Evolutionary conservation across 1,140 invertebrate species (phyloP).

Genomic region (Heliconius hewitsoni): DNA sequence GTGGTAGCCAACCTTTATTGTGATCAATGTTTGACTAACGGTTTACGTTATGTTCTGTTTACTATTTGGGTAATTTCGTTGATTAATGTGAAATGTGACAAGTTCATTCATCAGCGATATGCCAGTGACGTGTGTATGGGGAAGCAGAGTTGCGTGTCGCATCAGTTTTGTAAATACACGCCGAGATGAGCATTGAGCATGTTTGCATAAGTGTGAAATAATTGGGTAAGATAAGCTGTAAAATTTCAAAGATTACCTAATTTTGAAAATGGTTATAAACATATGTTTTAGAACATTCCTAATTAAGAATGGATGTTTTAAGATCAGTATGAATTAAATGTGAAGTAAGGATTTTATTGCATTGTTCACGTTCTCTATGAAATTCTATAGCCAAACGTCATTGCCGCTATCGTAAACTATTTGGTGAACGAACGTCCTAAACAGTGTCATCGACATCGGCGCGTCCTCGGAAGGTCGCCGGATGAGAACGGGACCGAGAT

Average conservation of each 20-base stretch:
- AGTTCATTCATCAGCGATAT: slow-evolving; percentile 15
- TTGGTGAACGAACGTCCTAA: slow-evolving; percentile 38
- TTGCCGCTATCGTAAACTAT: not conserved
- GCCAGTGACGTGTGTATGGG: slow-evolving; percentile 4
- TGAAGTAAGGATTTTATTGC: too few relatives aligned
- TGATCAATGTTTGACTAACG: slow-evolving; percentile 34
- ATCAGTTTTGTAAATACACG: not conserved
- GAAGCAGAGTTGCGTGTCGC: not conserved
- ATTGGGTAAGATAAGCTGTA: not conserved
- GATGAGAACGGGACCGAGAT: slow-evolving; percentile 45
- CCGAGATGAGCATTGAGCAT: not conserved
- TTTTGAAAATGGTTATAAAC: not conserved
- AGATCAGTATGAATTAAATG: too few relatives aligned
- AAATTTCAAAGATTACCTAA: not conserved
- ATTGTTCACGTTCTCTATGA: not conserved
- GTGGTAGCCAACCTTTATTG: not conserved
- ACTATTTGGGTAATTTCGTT: slow-evolving; percentile 14
- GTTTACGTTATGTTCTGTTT: slow-evolving; percentile 18
- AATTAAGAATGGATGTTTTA: too few relatives aligned
- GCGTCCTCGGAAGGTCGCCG: slow-evolving; percentile 74
- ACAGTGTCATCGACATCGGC: slow-evolving; percentile 65
- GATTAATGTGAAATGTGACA: slow-evolving; percentile 23
- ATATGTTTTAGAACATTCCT: too few relatives aligned
- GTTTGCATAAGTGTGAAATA: not conserved
- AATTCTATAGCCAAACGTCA: not conserved